Base-by-base conservation (phyloP, 2,113 vertebrate species). In the Neogobius melanostomus region DNA sequence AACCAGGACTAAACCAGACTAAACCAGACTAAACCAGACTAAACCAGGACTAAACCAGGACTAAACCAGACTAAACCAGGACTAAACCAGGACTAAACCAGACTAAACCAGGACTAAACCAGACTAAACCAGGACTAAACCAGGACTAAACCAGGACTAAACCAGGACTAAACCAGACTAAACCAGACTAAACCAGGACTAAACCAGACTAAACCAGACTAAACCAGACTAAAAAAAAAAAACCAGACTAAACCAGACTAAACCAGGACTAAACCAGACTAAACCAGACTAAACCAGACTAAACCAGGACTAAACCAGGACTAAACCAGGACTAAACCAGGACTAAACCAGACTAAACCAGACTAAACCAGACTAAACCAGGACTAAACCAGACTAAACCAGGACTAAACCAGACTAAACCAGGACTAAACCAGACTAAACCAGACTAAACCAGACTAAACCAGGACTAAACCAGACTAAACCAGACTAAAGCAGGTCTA, bases 151-250 rank as follows among this genome's bases (percentile, higher is more conserved):
- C 53, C 16, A 56, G 53, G 53, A 4, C 16, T 56, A 56, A 56
- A 56, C 53, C 53, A 56, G 53, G 53, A 10, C 53, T 56, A 28
- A 56, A 56, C 53, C 53, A 56, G 53, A n/a, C n/a, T n/a, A n/a
- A n/a, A n/a, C n/a, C n/a, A n/a, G n/a, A n/a, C n/a, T n/a, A n/a
- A n/a, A n/a, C n/a, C n/a, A n/a, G n/a, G n/a, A n/a, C n/a, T n/a
- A n/a, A n/a, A n/a, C n/a, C n/a, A n/a, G n/a, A n/a, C n/a, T n/a
- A n/a, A n/a, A n/a, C n/a, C n/a, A n/a, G n/a, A n/a, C n/a, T n/a
- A n/a, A n/a, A n/a, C n/a, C n/a, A n/a, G n/a, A n/a, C n/a, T n/a
- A n/a, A n/a, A n/a, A n/a, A n/a, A n/a, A n/a, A n/a, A n/a, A n/a
- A n/a, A n/a, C n/a, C n/a, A n/a, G 53, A 28, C 53, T 56, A 56